A percentile compares a stretch with the other conserved stretches of the same genome.
Conservation (phyloP, 2,888 invertebrate species). For the Hyposoter dolosus region DNA sequence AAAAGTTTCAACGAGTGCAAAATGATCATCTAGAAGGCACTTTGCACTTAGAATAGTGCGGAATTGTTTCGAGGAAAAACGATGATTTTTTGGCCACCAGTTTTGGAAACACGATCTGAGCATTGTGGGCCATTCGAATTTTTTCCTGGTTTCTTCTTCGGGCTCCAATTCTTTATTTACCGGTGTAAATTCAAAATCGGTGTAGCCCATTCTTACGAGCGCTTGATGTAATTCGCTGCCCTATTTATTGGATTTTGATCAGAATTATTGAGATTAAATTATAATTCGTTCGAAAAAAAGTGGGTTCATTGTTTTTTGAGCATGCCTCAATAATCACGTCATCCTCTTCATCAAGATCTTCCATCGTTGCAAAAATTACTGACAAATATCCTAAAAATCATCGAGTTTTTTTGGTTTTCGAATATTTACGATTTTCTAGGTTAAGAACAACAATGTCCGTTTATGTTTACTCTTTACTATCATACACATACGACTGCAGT, state of each 20-base stretch:
- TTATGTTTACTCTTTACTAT: constrained; percentile 13
- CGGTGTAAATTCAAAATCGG: constrained; percentile 77
- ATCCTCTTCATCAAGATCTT: constrained; percentile 75
- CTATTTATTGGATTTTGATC: constrained; percentile 69
- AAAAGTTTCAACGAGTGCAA: constrained; percentile 72
- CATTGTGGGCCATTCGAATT: not conserved
- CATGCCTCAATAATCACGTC: constrained; percentile 80
- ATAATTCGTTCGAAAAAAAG: not conserved
- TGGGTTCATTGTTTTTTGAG: not conserved
- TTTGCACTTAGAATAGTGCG: constrained; percentile 76
- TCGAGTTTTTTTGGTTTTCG: not conserved
- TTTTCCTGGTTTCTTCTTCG: not conserved
- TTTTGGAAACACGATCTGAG: constrained; percentile 15
- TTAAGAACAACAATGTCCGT: constrained; percentile 1
- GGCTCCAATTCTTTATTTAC: constrained; percentile 42
- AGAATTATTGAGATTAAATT: not conserved
- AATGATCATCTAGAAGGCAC: constrained; percentile 80
- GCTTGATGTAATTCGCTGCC: constrained; percentile 79
- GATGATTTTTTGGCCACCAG: not conserved
- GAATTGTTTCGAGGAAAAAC: constrained; percentile 70
- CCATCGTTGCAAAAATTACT: constrained; percentile 40
- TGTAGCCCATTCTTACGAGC: constrained; percentile 78
- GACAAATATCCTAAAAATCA: not conserved
- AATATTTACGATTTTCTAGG: constrained; percentile 21
- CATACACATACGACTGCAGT: too few species aligned